Evolutionary conservation across 2,888 invertebrate genomes (phyloP), one percentile per base, ranked within the genome.

Genomic region (Meliscaeva auricollis): DNA sequence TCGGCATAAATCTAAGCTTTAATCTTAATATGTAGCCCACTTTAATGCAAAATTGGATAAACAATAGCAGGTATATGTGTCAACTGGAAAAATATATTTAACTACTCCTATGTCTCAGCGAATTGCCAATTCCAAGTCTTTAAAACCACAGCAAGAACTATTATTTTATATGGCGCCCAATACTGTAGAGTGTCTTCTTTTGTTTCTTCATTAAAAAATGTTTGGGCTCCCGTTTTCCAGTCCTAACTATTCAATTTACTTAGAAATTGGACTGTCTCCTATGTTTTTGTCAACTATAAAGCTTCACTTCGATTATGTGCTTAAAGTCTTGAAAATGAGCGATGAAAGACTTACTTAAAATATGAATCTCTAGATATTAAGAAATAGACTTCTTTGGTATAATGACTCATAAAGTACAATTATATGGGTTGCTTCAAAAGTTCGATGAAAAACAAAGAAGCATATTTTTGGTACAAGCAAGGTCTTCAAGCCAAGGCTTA

Each of bases 261-360:
- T 48, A 48, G 20, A 48, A 48, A 48, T 17, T 17, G 48, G 48
- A 48, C 17, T 48, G 17, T 48, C 48, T 48, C 17, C 48, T 20
- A 15, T 50, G 3, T 50, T 50, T 22, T 20, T 50, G 15, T 50
- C 22, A 1, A 22, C 9, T 22, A 20, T 50, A 7, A 22, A 50
- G 9, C 22, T 50, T 50, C 20, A 50, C 15, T 50, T 50, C 3
- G 15, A 44, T 3, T 44, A 3, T 2, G 15, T 44, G 0, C 8
- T 44, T 2, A 44, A 44, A 44, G 48, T 50, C 1, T 50, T 50
- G 20, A 50, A 50, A 50, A 50, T 50, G 48, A 22, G 5, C 22
- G 48, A 50, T 22, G 20, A 20, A 22, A 20, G 48, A 5, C 20
- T 50, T 50, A 20, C 22, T 22, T 22, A 50, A 50, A 20, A 44